Evolutionary conservation across 2,888 invertebrate species (phyloP), one percentile per base, ranked within the genome.

Genomic region (Ethmia dodecea): DNA sequence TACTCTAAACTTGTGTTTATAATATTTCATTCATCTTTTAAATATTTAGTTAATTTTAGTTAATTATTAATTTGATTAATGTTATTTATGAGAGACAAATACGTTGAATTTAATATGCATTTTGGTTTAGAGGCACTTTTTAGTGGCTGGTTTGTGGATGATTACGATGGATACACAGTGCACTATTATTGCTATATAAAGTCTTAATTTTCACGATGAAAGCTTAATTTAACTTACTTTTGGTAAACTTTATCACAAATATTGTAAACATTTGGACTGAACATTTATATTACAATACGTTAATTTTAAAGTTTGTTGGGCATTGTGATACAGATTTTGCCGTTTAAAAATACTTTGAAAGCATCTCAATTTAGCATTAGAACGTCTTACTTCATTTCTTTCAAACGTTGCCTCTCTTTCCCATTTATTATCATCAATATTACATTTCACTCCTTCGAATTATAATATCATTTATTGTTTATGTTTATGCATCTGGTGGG

Each of bases 401-500:
- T 31, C n/a, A n/a, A n/a, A 22, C 22, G n/a, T n/a, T 22, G 22
- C 22, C 22, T 22, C 22, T 22, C 22, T 22, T 22, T n/a, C 22
- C n/a, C 22, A n/a, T n/a, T 22, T 22, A 9, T 10, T 16, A 5
- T 8, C 15, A 1, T 14, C n/a, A 15, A 28, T 15, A n/a, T 28
- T n/a, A 10, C 10, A 14, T 28, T 13, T 13, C 6, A 13, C 13
- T 9, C 22, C 22, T n/a, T 8, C 1, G 22, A 22, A 22, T 22
- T 22, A 22, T 22, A 5, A 22, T 22, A 6, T 22, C n/a, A 22
- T n/a, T 22, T 22, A 22, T 22, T 22, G 22, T 22, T 22, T 22
- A 22, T 22, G 22, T 49, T 52, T 88, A 89, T 53, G 86, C 78
- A 57, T 89, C 90, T 45, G 91, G 90, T 55, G 92, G 90, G 58